Base-by-base conservation (phyloP, 2,113 vertebrate genomes). In the Heterotis niloticus region DNA sequence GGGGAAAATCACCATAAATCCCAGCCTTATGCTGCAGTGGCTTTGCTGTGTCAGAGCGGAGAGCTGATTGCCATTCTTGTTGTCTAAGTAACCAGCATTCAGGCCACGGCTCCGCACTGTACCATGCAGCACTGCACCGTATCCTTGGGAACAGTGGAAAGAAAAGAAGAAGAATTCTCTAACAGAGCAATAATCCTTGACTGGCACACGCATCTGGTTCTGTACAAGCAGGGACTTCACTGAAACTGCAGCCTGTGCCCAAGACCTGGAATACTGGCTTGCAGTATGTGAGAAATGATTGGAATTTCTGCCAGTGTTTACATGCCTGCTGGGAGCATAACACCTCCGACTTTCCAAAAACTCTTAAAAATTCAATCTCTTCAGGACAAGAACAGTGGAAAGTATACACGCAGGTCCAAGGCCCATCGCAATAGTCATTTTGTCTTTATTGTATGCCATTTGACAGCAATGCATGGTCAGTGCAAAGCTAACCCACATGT, bases 11-110 rank as follows among this genome's bases (percentile, higher is more conserved):
- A 28, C 65, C 10, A n/a, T 78, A 79, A 85, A 78, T 78, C 77
- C 59, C 18, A 23, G 76, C 81, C 66, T 75, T 57, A 70, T 67
- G 73, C 71, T 73, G 81, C 67, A 51, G 72, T 51, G 56, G 69
- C 68, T 60, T 80, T 80, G 83, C 76, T 60, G 24, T 73, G 86
- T 86, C 82, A 82, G 71, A 64, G 68, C 10, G 81, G 79, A 67
- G 73, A 81, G 83, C 75, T 86, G 84, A 85, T 84, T 89, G 81
- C 85, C 88, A 87, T 89, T 88, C 87, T 84, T 84, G 88, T 88
- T 90, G 90, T 89, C 91, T 86, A 84, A 87, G 90, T 86, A 90
- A 90, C 87, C 81, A 73, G 84, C 86, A 77, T 76, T 83, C 83
- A 85, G 83, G 64, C 84, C 81, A 78, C 80, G 34, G 79, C 82